A percentile compares a stretch with the other conserved stretches of the same genome.
Conservation (phyloP, 2,113 vertebrate species). For the Ammodytes dubius region DNA sequence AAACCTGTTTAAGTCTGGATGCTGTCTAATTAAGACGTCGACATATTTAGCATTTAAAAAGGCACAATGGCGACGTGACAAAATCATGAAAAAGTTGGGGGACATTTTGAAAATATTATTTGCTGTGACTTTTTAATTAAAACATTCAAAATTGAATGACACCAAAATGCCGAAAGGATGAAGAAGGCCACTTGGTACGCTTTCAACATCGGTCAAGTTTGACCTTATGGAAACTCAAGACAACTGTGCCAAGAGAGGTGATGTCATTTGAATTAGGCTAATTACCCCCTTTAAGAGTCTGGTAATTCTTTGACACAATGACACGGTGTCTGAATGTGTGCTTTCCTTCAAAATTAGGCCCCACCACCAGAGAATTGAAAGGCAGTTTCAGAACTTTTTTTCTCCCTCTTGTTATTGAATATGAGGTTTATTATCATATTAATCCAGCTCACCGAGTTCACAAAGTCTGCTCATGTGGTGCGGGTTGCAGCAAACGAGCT, state of each 20-base stretch:
- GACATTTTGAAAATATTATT: not conserved
- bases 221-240: constrained; percentile 70
- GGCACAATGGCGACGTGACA: not conserved
- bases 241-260: constrained; percentile 63
- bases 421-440: not conserved
- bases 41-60: not conserved
- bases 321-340: constrained; percentile 29
- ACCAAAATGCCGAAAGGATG: constrained; percentile 16
- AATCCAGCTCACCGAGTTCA: constrained; percentile 90
- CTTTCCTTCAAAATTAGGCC: constrained; percentile 27
- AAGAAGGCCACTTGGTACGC: constrained; percentile 40
- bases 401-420: too few species aligned
- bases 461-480: constrained; percentile 98
- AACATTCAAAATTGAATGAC: constrained; percentile 16
- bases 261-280: constrained; percentile 73
- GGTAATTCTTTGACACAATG: constrained; percentile 47
- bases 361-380: constrained; percentile 26
- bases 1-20: not conserved
- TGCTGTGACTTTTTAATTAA: not conserved
- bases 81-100: not conserved
- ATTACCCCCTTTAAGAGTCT: constrained; percentile 50
- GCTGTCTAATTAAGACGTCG: not conserved
- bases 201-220: constrained; percentile 45
- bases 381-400: constrained; percentile 27
- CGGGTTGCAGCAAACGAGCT: constrained; percentile 97